phyloP scores from a whole-genome alignment of 1,140 invertebrate genomes.

The Harlomillsia oculata region DNA sequence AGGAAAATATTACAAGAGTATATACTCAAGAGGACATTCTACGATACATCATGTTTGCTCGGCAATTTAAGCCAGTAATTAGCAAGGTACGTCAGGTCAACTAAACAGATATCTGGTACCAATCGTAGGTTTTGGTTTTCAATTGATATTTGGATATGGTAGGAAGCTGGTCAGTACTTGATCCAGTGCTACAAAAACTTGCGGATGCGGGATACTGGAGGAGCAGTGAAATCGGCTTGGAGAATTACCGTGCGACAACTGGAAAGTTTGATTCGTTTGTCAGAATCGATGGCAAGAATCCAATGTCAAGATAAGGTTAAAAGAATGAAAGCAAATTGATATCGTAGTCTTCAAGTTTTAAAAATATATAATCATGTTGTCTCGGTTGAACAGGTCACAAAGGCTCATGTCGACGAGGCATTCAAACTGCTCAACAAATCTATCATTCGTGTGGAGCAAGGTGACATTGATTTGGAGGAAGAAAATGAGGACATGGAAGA shows the following conservation, averaged over 20 bases:
- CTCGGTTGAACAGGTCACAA: constrained; percentile 44
- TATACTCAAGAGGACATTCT: constrained; percentile 81
- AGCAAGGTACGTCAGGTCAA: constrained; percentile 45
- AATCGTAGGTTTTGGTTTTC: background rate
- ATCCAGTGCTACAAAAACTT: constrained; percentile 83
- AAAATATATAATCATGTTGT: background rate
- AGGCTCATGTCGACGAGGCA: constrained; percentile 87
- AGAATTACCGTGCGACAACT: constrained; percentile 97
- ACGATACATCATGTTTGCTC: constrained; percentile 90
- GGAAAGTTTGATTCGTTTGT: constrained; percentile 91
- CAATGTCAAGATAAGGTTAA: constrained; percentile 81
- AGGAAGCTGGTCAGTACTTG: constrained; percentile 69
- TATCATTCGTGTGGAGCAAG: constrained; percentile 94
- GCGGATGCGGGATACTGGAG: constrained; percentile 67
- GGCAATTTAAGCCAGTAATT: constrained; percentile 90
- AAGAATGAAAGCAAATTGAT: too few relatives aligned
- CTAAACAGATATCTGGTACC: background rate
- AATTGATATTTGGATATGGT: constrained; percentile 43
- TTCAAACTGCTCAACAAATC: constrained; percentile 93
- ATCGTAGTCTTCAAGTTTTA: background rate
- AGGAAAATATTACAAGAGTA: constrained; percentile 61
- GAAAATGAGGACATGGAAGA: constrained; percentile 46
- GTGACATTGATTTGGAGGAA: constrained; percentile 88
- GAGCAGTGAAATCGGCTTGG: constrained; percentile 64
- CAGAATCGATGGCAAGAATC: constrained; percentile 92